These are phyloP conservation scores for Ageneiosus marmoratus DNA, from an alignment of 2,113 vertebrate genomes.

Conservation along the genomic window DNA sequence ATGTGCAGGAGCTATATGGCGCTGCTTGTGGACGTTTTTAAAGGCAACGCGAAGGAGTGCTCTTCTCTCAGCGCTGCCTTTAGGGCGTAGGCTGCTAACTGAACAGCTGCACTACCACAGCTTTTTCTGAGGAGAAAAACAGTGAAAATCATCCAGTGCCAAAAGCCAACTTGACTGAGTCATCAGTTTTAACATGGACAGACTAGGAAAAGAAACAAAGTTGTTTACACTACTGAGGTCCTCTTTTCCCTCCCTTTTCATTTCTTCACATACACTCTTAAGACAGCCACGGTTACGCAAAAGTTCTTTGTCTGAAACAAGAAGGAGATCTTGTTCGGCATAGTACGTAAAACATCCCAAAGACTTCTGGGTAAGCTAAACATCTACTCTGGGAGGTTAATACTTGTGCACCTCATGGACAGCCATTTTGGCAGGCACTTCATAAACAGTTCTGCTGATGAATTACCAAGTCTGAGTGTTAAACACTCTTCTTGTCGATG, in stretches of 20 bases:
- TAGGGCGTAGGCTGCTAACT: constrained; percentile 14
- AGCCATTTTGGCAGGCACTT: constrained; percentile 19
- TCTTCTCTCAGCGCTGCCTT: constrained; percentile 19
- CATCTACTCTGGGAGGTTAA: constrained; percentile 43
- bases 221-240: constrained; percentile 31
- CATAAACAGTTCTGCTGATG: constrained; percentile 36
- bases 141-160: constrained; percentile 38
- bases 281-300: constrained; percentile 16
- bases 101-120: constrained; percentile 44
- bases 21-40: not conserved
- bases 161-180: constrained; percentile 43
- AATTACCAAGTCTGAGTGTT: constrained; percentile 9
- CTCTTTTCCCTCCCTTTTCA: not conserved
- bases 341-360: constrained; percentile 4
- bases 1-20: constrained; percentile 3
- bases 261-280: constrained; percentile 17
- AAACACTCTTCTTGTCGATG: constrained; percentile 28
- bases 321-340: not conserved
- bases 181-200: constrained; percentile 43
- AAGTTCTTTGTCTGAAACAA: not conserved
- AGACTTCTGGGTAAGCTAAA: constrained; percentile 45
- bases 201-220: constrained; percentile 37
- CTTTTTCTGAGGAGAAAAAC: constrained; percentile 19
- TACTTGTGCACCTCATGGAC: not conserved
- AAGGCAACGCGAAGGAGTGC: constrained; percentile 9